Percentiles rank a stretch among this genome's conserved stretches.
phyloP scores from a whole-genome alignment of 2,797 vertebrate species.

The Triplophysa yarkandensis region DNA sequence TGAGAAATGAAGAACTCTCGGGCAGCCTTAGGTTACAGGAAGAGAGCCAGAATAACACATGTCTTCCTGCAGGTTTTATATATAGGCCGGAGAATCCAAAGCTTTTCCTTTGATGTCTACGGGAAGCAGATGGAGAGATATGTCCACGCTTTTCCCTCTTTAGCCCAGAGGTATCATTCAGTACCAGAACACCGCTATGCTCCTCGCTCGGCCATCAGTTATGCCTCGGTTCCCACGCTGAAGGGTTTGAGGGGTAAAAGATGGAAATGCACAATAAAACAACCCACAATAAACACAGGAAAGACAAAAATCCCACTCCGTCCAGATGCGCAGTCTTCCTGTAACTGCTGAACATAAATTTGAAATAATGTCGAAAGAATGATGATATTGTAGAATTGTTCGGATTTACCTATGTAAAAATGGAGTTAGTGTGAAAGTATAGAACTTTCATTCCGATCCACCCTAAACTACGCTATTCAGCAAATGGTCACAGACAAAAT shows the following conservation, averaged over 20 bases:
- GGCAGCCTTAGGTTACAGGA: slow-evolving; percentile 53
- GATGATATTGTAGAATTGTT: too few relatives aligned
- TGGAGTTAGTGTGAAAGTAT: too few relatives aligned
- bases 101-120: slow-evolving; percentile 58
- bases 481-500: background rate
- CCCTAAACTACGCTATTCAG: background rate
- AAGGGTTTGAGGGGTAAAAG: slow-evolving; percentile 41
- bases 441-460: background rate
- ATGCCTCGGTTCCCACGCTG: slow-evolving; percentile 45
- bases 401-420: too few relatives aligned
- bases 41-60: slow-evolving; percentile 54
- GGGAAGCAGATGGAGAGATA: slow-evolving; percentile 55
- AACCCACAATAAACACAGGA: slow-evolving; percentile 54
- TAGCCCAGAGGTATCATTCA: slow-evolving; percentile 55
- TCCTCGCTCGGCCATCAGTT: slow-evolving; percentile 46
- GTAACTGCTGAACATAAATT: slow-evolving; percentile 14
- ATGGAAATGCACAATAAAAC: slow-evolving; percentile 53
- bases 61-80: slow-evolving; percentile 59
- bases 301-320: slow-evolving; percentile 37
- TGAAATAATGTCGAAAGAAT: too few relatives aligned
- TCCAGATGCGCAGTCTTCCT: slow-evolving; percentile 47
- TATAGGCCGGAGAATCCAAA: slow-evolving; percentile 50
- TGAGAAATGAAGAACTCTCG: slow-evolving; percentile 35
- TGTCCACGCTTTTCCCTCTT: slow-evolving; percentile 41
- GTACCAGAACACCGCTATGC: slow-evolving; percentile 26